Evolutionary conservation across 2,113 vertebrate genomes (phyloP).

Genomic region (Phrynocephalus versicolor): DNA sequence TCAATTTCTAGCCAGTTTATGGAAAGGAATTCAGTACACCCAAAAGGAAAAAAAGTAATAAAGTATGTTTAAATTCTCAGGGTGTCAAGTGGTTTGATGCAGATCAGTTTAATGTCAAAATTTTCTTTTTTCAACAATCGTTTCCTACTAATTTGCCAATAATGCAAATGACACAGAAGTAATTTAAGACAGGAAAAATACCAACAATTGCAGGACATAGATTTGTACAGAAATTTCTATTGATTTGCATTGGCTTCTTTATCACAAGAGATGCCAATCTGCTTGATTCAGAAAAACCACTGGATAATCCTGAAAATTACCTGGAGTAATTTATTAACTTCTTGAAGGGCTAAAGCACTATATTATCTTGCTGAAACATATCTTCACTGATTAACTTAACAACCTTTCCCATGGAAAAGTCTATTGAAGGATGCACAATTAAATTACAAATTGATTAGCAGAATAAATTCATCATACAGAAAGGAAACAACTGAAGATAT

Average conservation of each 20-base stretch:
- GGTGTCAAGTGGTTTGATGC: background rate
- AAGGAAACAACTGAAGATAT: background rate
- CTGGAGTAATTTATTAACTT: background rate
- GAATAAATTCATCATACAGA: rapidly evolving
- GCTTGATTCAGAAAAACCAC: background rate
- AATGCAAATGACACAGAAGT: background rate
- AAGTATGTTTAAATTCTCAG: background rate
- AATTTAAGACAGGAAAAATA: background rate
- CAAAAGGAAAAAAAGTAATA: background rate
- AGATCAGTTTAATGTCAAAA: too few relatives aligned
- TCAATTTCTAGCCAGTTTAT: background rate
- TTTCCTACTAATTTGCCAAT: background rate
- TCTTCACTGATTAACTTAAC: rapidly evolving
- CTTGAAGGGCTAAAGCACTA: background rate
- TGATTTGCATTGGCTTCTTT: background rate
- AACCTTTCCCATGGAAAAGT: background rate
- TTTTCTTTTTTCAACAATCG: background rate
- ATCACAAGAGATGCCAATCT: background rate
- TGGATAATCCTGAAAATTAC: background rate
- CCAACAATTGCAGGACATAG: background rate
- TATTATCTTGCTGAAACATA: background rate
- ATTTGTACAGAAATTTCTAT: background rate
- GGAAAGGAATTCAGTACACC: background rate
- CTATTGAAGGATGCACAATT: rapidly evolving
- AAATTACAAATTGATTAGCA: background rate